Evolutionary conservation across 1,140 invertebrate genomes (phyloP).

Genomic region (Drosophila miranda): DNA sequence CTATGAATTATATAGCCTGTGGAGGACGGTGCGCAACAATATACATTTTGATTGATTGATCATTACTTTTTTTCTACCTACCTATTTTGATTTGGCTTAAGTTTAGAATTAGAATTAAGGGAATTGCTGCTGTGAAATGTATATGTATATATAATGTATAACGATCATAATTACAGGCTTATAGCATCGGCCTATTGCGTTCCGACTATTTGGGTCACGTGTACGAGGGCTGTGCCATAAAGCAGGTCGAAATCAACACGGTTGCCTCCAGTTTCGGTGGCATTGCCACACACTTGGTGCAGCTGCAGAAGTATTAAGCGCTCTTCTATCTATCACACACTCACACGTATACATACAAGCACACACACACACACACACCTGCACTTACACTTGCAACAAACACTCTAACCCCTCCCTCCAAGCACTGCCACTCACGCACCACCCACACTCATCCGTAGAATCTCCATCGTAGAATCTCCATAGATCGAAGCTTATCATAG

Average conservation of each 20-base stretch:
- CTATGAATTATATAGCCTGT: conserved; percentile 4
- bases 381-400: not conserved
- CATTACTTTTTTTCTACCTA: not conserved
- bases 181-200: conserved; percentile 86
- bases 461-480: not conserved
- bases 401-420: not conserved
- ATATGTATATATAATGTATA: conserved; percentile 70
- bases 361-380: conserved; percentile 12
- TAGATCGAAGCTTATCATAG: conserved; percentile 7
- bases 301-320: conserved; percentile 87
- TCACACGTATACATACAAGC: conserved; percentile 19
- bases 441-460: conserved; percentile 5
- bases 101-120: conserved; percentile 51
- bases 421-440: conserved; percentile 10
- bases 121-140: conserved; percentile 27
- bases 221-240: conserved; percentile 85
- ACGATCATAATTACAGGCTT: conserved; percentile 80
- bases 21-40: conserved; percentile 3
- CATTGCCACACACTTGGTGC: conserved; percentile 84
- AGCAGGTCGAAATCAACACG: conserved; percentile 91
- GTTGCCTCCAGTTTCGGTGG: conserved; percentile 89
- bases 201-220: conserved; percentile 90
- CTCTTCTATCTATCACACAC: conserved; percentile 59
- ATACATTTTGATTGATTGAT: not conserved
- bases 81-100: not conserved